These are phyloP conservation scores for Henricia sp. DNA, from an alignment of 53 echinoderm and acorn worm genomes.

Conservation along the genomic window DNA sequence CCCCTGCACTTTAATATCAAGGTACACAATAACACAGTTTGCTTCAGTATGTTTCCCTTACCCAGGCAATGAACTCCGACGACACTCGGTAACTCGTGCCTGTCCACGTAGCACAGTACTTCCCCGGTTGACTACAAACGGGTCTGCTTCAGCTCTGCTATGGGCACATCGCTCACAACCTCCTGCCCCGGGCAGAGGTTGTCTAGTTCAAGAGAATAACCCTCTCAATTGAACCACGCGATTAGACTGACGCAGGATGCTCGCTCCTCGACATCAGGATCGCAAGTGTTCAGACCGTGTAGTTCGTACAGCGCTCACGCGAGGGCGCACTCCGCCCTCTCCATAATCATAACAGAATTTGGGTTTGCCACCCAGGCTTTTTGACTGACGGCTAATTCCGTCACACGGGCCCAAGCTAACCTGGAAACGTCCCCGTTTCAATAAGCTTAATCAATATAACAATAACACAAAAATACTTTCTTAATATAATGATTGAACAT, in stretches of 20 bases:
- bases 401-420: constrained; percentile 34
- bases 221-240: constrained; percentile 10
- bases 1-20: no score
- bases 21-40: no score
- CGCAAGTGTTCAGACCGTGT: neutral
- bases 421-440: constrained; percentile 26
- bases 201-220: neutral
- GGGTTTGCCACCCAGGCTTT: constrained; percentile 14
- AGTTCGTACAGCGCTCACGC: neutral
- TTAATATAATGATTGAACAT: neutral
- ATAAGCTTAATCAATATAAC: constrained; percentile 17
- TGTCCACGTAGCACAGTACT: no score
- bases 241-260: neutral
- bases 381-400: constrained; percentile 8
- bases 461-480: neutral
- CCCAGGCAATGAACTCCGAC: no score
- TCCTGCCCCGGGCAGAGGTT: constrained; percentile 16
- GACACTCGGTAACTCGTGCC: no score
- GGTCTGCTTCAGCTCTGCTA: constrained; percentile 10
- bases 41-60: no score
- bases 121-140: neutral
- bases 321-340: neutral
- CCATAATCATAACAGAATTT: neutral
- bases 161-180: neutral
- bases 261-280: neutral